Percentiles rank a stretch among this genome's conserved stretches.
Evolutionary conservation across 1,140 invertebrate species (phyloP).

Genomic region (Penaeus indicus): DNA sequence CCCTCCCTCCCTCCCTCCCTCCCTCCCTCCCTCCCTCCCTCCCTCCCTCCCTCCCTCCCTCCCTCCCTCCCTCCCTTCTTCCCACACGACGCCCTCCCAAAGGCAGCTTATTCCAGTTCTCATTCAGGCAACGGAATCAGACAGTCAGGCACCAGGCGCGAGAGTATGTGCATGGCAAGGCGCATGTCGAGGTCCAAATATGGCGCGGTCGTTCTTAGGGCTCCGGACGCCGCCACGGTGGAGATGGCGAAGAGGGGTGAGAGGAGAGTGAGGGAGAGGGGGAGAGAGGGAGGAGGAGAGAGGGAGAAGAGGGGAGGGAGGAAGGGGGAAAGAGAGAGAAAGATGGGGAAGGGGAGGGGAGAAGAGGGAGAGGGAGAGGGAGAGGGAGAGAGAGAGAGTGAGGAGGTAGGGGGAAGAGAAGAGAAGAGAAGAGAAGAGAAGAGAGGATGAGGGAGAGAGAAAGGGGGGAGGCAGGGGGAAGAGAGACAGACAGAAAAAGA

Average conservation of each 20-base stretch:
- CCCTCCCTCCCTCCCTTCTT: not conserved
- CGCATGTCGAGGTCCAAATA: no score
- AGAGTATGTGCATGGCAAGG: no score
- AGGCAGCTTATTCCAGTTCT: no score
- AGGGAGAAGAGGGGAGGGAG: not conserved
- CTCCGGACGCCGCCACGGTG: no score
- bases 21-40: not conserved
- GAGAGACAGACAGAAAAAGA: not conserved
- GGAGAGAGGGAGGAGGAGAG: not conserved
- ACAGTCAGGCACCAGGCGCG: no score
- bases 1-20: not conserved
- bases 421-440: not conserved
- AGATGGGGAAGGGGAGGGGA: not conserved
- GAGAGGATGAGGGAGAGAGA: not conserved
- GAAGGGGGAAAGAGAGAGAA: not conserved
- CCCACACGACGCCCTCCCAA: not conserved
- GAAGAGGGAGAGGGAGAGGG: not conserved
- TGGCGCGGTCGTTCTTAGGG: no score
- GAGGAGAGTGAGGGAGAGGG: not conserved
- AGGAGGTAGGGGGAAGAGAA: not conserved
- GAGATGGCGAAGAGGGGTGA: not conserved
- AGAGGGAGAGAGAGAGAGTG: constrained; percentile 6
- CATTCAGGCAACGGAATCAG: no score
- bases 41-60: not conserved
- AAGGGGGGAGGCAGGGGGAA: constrained; percentile 4